Evolutionary conservation across 35 echinoderm and acorn worm species (phyloP).

Genomic region (Diadema setosum): DNA sequence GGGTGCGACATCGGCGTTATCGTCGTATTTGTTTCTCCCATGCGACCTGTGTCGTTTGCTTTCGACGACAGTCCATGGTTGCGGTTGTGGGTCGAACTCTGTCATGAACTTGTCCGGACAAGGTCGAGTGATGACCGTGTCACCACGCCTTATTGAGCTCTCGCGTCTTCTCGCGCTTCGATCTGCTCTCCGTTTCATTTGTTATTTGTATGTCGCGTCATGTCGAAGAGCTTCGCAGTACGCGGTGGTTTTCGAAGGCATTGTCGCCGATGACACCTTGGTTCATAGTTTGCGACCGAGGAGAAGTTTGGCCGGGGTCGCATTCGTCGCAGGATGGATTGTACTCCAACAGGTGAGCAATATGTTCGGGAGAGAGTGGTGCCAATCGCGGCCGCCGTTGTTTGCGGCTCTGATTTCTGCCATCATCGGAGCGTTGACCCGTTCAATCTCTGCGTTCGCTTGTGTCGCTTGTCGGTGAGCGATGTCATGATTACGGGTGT

Average conservation of each 20-base stretch:
- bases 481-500: conserved; percentile 16
- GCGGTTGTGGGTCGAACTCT: neutral
- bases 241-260: neutral
- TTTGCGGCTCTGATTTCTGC: neutral
- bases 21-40: neutral
- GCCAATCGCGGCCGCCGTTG: neutral
- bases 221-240: neutral
- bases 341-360: neutral
- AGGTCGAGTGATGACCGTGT: neutral
- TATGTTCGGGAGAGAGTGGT: neutral
- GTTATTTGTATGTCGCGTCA: neutral
- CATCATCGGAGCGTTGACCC: conserved; percentile 17
- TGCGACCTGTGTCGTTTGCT: neutral
- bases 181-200: neutral
- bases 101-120: neutral
- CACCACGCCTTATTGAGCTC: neutral
- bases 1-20: neutral
- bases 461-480: conserved; percentile 52
- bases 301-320: neutral
- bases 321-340: neutral
- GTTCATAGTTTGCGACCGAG: neutral
- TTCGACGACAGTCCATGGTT: neutral
- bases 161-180: neutral
- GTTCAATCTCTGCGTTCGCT: conserved; percentile 68
- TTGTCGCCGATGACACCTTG: neutral